Evolutionary conservation across 1,140 invertebrate genomes (phyloP), one percentile per base, ranked within the genome.

Genomic region (Tetranychus cinnabarinus): DNA sequence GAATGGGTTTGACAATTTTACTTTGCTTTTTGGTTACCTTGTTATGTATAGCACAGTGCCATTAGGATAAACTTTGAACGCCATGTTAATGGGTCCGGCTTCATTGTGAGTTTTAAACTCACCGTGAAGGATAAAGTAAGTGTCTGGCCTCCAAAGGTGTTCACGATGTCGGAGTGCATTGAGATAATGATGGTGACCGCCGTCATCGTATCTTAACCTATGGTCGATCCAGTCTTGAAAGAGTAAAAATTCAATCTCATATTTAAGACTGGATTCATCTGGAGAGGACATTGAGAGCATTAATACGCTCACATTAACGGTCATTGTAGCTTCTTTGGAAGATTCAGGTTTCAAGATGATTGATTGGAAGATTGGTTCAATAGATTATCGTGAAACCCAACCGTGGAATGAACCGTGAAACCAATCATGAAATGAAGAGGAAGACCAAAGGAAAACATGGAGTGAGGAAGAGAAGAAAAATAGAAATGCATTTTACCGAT

Each of bases 241-340:
- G 59, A 90, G 78, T 60, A 90, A 74, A 72, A 91, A 90, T 73
- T 90, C 88, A 66, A 90, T 86, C 75, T 91, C 87, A 75, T 91
- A 91, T 85, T 90, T 90, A 81, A 91, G 78, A 78, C 87, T 90
- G 69, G 86, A 90, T 77, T 92, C 88, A 75, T 92, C 88, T 58
- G 88, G 88, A 63, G 88, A 92, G 68, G 87, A 86, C 73, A 92
- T 79, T 75, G 86, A 89, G 71, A 92, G 79, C 67, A 92, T 78
- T 72, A 90, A 77, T 64, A 92, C 86, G 74, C 86, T 90, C 70
- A 92, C 85, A 74, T 91, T 90, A 61, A 92, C 86, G 65, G 81
- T 83, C 70, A 90, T 79, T 39, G 33, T 31, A 34, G n/a, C 50
- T 52, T n/a, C 31, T n/a, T 31, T n/a, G 7, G 8, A n/a, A 52